A percentile compares a stretch with the other conserved stretches of the same genome.
Conservation (phyloP, 2,888 invertebrate genomes). For the Psococerastis gibbosa region DNA sequence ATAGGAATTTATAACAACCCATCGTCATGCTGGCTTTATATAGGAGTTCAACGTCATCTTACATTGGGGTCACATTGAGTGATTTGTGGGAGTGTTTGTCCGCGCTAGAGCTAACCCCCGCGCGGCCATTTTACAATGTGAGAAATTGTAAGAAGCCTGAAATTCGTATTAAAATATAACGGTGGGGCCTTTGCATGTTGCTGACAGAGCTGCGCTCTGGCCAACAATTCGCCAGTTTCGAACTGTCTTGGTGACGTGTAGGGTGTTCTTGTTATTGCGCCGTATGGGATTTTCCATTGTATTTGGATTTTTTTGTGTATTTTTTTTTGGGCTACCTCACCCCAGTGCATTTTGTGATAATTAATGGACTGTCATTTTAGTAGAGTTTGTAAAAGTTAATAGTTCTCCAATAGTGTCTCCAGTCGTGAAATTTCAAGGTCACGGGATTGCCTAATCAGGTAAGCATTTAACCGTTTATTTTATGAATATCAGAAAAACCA, state of each 20-base stretch:
- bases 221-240: background rate
- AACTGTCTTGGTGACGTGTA: background rate
- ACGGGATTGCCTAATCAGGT: too few relatives aligned
- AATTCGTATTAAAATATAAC: background rate
- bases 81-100: background rate
- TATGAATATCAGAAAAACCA: too few relatives aligned
- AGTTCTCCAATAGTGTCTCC: too few relatives aligned
- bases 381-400: too few relatives aligned
- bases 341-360: too few relatives aligned
- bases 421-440: too few relatives aligned
- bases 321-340: too few relatives aligned
- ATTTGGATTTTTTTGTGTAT: too few relatives aligned
- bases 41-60: background rate
- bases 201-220: background rate
- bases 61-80: background rate
- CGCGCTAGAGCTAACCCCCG: background rate
- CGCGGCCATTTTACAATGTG: background rate
- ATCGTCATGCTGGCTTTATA: background rate
- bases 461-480: too few relatives aligned
- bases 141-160: background rate
- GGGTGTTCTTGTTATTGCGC: background rate
- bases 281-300: background rate
- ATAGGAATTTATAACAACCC: background rate
- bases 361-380: too few relatives aligned
- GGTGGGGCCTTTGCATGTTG: background rate